A percentile compares a stretch with the other conserved stretches of the same genome.
phyloP scores from a whole-genome alignment of 1,140 invertebrate species.

The Drosophila funebris region DNA sequence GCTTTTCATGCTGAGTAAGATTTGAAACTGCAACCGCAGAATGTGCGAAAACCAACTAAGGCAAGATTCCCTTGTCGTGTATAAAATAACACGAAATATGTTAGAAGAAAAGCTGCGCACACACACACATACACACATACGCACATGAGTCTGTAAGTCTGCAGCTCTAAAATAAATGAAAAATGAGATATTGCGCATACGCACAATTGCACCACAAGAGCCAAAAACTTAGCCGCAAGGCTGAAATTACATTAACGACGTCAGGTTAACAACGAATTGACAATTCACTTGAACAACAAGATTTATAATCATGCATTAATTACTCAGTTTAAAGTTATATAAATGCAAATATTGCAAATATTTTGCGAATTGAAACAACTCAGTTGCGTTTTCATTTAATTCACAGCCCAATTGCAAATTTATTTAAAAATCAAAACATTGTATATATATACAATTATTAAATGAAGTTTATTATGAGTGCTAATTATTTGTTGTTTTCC shows the following conservation, averaged over 20 bases:
- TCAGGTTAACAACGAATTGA: neutral
- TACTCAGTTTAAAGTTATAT: no score
- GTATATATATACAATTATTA: no score
- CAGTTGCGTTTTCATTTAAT: no score
- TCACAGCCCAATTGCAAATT: no score
- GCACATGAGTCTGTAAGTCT: neutral
- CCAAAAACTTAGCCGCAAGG: neutral
- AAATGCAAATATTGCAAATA: no score
- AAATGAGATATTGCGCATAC: slow-evolving; percentile 37
- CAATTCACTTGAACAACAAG: neutral
- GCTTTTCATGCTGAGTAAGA: neutral
- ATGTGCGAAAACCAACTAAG: slow-evolving; percentile 23
- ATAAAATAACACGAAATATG: slow-evolving; percentile 11
- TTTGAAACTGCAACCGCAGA: slow-evolving; percentile 7
- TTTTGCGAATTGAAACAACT: no score
- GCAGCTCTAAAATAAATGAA: slow-evolving; percentile 24
- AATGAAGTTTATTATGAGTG: no score
- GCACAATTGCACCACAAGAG: slow-evolving; percentile 34
- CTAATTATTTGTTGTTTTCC: no score
- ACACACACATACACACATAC: neutral
- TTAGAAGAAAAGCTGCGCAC: slow-evolving; percentile 14
- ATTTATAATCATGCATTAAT: neutral
- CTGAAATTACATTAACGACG: neutral
- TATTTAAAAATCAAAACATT: no score
- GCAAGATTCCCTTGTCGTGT: neutral